Percentiles rank a stretch among this genome's conserved stretches.
phyloP scores from a whole-genome alignment of 1,140 invertebrate species.

The Zaprionus africanus region DNA sequence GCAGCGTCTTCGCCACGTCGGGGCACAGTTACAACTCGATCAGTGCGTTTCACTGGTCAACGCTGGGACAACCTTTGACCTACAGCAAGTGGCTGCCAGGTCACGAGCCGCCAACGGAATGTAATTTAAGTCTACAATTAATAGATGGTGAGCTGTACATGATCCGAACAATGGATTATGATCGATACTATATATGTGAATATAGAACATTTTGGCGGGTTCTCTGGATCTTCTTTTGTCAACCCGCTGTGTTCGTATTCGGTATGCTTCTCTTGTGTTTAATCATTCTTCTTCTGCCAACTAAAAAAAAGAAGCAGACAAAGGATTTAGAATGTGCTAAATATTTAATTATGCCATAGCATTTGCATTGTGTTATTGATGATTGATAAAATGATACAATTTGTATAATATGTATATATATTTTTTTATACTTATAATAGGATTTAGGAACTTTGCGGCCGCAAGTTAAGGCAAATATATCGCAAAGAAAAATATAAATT shows the following conservation, averaged over 20 bases:
- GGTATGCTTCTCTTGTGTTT: neutral
- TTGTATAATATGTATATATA: too few species aligned
- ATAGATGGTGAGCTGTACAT: conserved; percentile 41
- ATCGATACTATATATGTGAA: conserved; percentile 57
- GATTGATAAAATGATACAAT: too few species aligned
- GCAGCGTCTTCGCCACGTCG: conserved; percentile 55
- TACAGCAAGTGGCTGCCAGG: conserved; percentile 44
- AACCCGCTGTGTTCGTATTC: neutral
- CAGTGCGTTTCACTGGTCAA: conserved; percentile 29
- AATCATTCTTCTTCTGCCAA: accelerated
- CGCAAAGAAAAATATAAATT: too few species aligned
- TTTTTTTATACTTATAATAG: too few species aligned
- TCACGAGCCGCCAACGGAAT: neutral
- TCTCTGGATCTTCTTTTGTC: neutral
- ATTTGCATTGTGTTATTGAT: too few species aligned
- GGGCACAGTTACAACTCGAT: conserved; percentile 36
- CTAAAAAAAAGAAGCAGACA: neutral
- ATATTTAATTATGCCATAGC: too few species aligned
- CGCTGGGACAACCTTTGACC: neutral
- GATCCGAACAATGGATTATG: conserved; percentile 29
- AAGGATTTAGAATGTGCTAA: neutral
- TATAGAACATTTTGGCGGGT: neutral
- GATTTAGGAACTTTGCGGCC: too few species aligned
- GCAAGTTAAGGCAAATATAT: too few species aligned
- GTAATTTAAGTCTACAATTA: conserved; percentile 40